Conservation (phyloP, 2,797 vertebrate genomes). For the Ctenopoma kingsleyae region DNA sequence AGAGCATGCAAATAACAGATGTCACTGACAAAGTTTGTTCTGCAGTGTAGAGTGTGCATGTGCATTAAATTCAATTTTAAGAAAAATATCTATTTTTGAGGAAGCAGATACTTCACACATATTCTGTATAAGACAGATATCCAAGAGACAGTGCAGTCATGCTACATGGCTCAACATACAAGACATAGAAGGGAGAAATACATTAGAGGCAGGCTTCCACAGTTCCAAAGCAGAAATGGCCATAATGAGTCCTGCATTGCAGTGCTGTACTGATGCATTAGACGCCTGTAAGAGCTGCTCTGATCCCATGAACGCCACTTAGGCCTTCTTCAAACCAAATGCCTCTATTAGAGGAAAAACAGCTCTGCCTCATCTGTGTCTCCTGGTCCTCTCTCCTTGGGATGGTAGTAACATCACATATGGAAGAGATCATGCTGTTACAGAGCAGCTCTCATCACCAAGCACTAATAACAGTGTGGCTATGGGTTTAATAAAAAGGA, state of each 20-base stretch:
- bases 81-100: too few relatives aligned
- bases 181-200: constrained; percentile 1
- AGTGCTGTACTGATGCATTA: constrained; percentile 30
- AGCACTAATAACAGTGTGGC: constrained; percentile 83
- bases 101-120: background rate
- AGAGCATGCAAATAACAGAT: too few relatives aligned
- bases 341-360: constrained; percentile 65
- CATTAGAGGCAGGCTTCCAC: background rate
- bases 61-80: too few relatives aligned
- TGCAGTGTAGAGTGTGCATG: background rate
- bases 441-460: constrained; percentile 71
- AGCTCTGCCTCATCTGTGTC: constrained; percentile 61
- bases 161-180: background rate
- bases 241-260: constrained; percentile 27
- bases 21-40: too few relatives aligned
- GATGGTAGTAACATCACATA: constrained; percentile 78
- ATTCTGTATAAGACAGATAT: background rate
- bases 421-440: constrained; percentile 82
- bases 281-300: constrained; percentile 33
- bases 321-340: constrained; percentile 56
- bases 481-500: constrained; percentile 83
- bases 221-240: constrained; percentile 10
- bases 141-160: background rate
- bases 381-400: constrained; percentile 44
- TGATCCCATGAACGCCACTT: constrained; percentile 52